These are phyloP conservation scores for Parapristionchus giblindavisi DNA, from an alignment of 2,888 invertebrate genomes.

Conservation along the genomic window DNA sequence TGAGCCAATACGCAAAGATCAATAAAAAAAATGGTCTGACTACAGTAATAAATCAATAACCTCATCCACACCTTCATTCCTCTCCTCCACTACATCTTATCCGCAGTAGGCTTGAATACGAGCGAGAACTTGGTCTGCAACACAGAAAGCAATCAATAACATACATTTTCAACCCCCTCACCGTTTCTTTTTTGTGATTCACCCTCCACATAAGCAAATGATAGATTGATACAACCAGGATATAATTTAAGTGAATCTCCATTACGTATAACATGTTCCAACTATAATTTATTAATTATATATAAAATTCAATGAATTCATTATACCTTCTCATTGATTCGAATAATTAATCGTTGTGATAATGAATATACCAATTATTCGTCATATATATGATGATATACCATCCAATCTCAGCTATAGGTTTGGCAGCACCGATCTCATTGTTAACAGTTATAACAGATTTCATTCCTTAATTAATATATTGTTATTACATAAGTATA, in stretches of 20 bases:
- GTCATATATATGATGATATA: no score
- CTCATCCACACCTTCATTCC: no score
- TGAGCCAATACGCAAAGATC: no score
- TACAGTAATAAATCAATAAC: no score
- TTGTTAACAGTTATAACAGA: slow-evolving; percentile 98
- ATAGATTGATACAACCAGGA: slow-evolving; percentile 92
- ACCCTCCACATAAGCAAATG: slow-evolving; percentile 95
- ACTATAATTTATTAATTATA: background rate
- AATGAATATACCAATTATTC: slow-evolving; percentile 82
- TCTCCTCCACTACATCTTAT: no score
- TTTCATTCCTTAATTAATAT: slow-evolving; percentile 75
- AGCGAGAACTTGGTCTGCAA: no score
- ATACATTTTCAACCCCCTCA: no score
- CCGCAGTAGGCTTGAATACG: no score
- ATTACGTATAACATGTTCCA: slow-evolving; percentile 85
- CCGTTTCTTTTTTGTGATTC: no score
- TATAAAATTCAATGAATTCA: background rate
- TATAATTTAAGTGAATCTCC: slow-evolving; percentile 88
- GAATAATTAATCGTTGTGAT: slow-evolving; percentile 82
- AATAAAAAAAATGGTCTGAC: no score
- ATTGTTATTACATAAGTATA: slow-evolving; percentile 49
- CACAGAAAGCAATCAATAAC: no score
- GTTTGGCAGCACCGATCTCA: slow-evolving; percentile 96
- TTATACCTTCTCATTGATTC: slow-evolving; percentile 75
- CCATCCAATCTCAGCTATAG: slow-evolving; percentile 91